phyloP scores from a whole-genome alignment of 2,113 vertebrate species.

The Barnardius zonarius region DNA sequence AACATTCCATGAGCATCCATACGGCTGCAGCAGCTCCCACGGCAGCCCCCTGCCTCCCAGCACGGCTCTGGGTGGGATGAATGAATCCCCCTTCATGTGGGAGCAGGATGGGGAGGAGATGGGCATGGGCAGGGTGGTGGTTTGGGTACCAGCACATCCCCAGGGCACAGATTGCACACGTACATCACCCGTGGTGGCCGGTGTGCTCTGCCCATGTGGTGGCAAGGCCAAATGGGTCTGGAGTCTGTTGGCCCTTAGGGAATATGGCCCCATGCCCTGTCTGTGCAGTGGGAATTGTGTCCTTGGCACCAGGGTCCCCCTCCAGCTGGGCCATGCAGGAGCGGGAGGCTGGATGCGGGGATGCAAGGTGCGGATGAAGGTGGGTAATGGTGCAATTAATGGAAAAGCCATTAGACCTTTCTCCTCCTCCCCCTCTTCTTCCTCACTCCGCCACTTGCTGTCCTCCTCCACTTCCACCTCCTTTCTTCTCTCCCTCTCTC shows the following conservation, averaged over 20 bases:
- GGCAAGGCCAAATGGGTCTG: neutral
- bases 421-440: constrained; percentile 64
- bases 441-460: constrained; percentile 57
- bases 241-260: neutral
- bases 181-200: neutral
- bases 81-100: neutral
- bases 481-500: constrained; percentile 61
- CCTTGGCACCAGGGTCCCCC: neutral
- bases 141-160: neutral
- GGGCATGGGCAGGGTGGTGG: neutral
- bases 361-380: constrained; percentile 49
- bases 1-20: neutral
- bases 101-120: neutral
- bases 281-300: neutral
- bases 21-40: fast-evolving
- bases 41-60: fast-evolving
- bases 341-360: neutral
- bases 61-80: neutral
- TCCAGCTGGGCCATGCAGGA: neutral
- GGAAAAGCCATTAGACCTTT: constrained; percentile 74
- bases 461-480: constrained; percentile 65
- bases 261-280: fast-evolving
- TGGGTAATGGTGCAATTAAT: constrained; percentile 77
- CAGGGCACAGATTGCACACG: fast-evolving
- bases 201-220: neutral